phyloP scores from a whole-genome alignment of 2,113 vertebrate genomes.

The Tautogolabrus adspersus region DNA sequence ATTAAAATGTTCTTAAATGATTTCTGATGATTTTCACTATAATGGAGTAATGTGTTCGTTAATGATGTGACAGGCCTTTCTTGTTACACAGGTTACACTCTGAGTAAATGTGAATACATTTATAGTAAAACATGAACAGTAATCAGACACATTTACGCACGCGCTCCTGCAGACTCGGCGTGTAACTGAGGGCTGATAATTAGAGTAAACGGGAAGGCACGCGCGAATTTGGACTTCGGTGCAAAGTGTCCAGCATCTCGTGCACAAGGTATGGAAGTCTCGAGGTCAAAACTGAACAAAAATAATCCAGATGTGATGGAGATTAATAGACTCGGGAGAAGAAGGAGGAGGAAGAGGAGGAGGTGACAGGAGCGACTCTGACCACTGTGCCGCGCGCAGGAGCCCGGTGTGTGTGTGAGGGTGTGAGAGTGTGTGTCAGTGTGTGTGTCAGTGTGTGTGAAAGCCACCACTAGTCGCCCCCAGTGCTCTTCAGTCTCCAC shows the following conservation, averaged over 20 bases:
- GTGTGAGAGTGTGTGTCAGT: conserved; percentile 40
- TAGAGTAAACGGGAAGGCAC: neutral
- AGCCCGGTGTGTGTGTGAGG: conserved; percentile 25
- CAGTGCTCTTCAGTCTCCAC: conserved; percentile 96
- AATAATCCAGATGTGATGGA: neutral
- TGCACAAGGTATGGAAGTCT: conserved; percentile 14
- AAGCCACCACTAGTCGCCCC: conserved; percentile 99
- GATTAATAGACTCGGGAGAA: neutral
- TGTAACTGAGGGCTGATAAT: neutral
- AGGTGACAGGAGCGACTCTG: conserved; percentile 49
- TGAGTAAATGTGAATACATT: neutral
- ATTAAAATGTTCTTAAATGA: no score
- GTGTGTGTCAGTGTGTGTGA: conserved; percentile 83
- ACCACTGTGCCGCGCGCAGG: conserved; percentile 48
- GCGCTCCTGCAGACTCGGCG: neutral
- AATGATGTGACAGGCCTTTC: neutral
- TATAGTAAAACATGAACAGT: neutral
- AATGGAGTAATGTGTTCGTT: neutral
- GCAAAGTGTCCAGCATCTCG: conserved; percentile 31
- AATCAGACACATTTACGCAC: neutral
- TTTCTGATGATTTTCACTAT: no score
- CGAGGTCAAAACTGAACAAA: neutral
- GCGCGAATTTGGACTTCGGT: neutral
- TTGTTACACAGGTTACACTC: neutral
- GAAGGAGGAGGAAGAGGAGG: neutral